A percentile compares a stretch with the other conserved stretches of the same genome.
phyloP scores from a whole-genome alignment of 2,888 invertebrate genomes.

The Diloba caeruleocephala region DNA sequence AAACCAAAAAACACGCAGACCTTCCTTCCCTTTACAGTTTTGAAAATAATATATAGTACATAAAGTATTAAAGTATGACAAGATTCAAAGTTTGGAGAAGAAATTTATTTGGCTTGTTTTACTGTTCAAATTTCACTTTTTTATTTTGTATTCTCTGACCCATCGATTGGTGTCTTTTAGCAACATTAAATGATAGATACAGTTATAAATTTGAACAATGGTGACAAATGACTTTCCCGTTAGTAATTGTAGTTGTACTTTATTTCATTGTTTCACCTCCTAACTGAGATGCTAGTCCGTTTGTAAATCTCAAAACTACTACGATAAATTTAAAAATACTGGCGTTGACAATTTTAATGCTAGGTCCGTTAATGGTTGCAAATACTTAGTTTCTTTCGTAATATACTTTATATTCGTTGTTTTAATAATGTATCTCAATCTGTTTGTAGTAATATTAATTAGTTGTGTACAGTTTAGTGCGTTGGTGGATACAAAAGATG shows the following conservation, averaged over 20 bases:
- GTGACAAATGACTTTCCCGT: slow-evolving; percentile 11
- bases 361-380: no score
- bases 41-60: no score
- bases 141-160: background rate
- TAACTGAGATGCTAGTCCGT: background rate
- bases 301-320: background rate
- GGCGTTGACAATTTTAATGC: background rate
- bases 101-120: background rate
- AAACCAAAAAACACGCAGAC: no score
- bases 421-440: slow-evolving; percentile 43
- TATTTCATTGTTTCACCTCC: slow-evolving; percentile 14
- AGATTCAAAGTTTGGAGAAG: background rate
- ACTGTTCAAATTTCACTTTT: slow-evolving; percentile 41
- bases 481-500: slow-evolving; percentile 29
- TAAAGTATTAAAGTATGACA: no score
- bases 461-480: slow-evolving; percentile 53
- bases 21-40: no score
- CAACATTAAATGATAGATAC: slow-evolving; percentile 31
- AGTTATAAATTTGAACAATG: slow-evolving; percentile 41
- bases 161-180: slow-evolving; percentile 35
- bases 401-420: background rate
- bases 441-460: slow-evolving; percentile 37
- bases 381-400: no score
- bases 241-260: slow-evolving; percentile 24
- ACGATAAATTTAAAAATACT: background rate